These are phyloP conservation scores for Leptinotarsa undecemlineata DNA, from an alignment of 1,140 invertebrate species.

Conservation along the genomic window DNA sequence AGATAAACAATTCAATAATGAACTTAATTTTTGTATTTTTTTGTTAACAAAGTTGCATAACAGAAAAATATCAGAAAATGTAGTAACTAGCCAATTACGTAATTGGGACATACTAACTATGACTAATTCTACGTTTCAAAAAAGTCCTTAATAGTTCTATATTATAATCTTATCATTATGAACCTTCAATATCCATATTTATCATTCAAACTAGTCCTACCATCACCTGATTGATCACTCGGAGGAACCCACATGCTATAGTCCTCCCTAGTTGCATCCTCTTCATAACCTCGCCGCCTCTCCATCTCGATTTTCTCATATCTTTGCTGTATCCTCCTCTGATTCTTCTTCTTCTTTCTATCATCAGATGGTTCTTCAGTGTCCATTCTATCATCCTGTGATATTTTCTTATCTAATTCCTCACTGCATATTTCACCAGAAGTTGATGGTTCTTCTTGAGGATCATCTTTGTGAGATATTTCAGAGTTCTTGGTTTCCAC, in stretches of 20 bases:
- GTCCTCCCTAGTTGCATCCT: slow-evolving; percentile 63
- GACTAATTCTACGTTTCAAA: neutral
- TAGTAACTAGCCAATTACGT: no score
- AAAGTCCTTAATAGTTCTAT: slow-evolving; percentile 1
- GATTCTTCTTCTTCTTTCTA: slow-evolving; percentile 45
- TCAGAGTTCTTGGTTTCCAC: neutral
- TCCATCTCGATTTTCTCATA: slow-evolving; percentile 55
- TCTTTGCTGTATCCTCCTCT: slow-evolving; percentile 52
- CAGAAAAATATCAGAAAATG: no score
- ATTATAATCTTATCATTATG: slow-evolving; percentile 13
- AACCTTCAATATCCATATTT: slow-evolving; percentile 76
- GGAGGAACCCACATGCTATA: slow-evolving; percentile 81
- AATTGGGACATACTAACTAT: no score
- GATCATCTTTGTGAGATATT: neutral
- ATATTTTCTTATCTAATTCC: slow-evolving; percentile 18
- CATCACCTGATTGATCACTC: slow-evolving; percentile 75
- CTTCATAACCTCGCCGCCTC: slow-evolving; percentile 54
- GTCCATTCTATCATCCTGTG: slow-evolving; percentile 29
- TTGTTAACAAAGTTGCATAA: no score
- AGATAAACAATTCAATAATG: no score
- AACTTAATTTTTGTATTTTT: no score
- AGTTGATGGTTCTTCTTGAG: neutral
- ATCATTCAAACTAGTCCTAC: slow-evolving; percentile 77
- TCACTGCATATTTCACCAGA: slow-evolving; percentile 13
- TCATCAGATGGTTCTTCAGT: slow-evolving; percentile 23